These are phyloP conservation scores for Villa cingulata DNA, from an alignment of 2,888 invertebrate genomes.

Conservation along the genomic window DNA sequence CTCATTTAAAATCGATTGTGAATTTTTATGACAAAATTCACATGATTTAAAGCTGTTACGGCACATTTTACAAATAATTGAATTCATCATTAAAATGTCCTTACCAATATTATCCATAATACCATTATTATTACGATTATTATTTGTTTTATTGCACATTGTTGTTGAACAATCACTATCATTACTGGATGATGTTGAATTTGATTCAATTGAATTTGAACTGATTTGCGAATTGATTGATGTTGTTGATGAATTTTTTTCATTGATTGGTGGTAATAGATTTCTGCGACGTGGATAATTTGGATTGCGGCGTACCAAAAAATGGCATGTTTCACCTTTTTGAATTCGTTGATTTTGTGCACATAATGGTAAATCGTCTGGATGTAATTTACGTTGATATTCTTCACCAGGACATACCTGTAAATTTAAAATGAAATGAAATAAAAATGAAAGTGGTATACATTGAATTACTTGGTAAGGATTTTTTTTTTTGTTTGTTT, in stretches of 20 bases:
- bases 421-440: conserved; percentile 15
- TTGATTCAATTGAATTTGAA: conserved; percentile 3
- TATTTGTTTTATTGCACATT: neutral
- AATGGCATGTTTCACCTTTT: conserved; percentile 55
- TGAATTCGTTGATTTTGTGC: conserved; percentile 62
- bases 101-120: neutral
- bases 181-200: neutral
- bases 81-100: neutral
- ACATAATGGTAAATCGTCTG: conserved; percentile 69
- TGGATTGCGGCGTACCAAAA: conserved; percentile 68
- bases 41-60: conserved; percentile 27
- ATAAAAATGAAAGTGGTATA: too few species aligned
- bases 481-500: too few species aligned
- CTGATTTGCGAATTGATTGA: conserved; percentile 9
- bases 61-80: conserved; percentile 23
- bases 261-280: conserved; percentile 23
- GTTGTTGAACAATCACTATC: conserved; percentile 6
- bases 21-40: conserved; percentile 29
- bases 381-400: conserved; percentile 76
- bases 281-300: conserved; percentile 46
- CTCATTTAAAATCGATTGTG: conserved; percentile 16
- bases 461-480: too few species aligned
- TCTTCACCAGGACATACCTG: conserved; percentile 64
- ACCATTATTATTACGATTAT: neutral
- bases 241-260: conserved; percentile 11